These are phyloP conservation scores for Pocillopora grandis DNA, from an alignment of 92 coral and sea anemone genomes.

Conservation along the genomic window DNA sequence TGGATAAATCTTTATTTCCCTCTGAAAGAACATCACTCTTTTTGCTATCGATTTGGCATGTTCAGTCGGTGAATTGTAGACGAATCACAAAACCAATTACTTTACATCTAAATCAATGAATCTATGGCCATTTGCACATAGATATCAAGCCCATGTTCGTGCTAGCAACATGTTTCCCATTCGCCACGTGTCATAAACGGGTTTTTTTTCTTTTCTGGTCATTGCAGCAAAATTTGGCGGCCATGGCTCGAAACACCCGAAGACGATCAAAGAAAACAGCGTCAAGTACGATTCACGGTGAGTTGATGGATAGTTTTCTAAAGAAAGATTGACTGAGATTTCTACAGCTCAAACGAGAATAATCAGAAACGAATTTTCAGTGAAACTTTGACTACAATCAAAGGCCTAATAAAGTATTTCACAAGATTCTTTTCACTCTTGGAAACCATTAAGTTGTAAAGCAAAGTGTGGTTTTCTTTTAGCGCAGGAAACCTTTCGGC, in stretches of 20 bases:
- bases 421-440: no score
- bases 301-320: neutral
- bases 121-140: neutral
- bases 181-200: neutral
- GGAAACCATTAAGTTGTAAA: no score
- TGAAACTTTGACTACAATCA: no score
- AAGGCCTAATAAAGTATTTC: no score
- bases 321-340: neutral
- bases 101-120: neutral
- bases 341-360: neutral
- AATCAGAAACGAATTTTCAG: no score
- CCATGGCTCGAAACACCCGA: slow-evolving; percentile 62
- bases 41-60: neutral
- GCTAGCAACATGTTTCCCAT: neutral
- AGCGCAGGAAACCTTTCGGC: no score
- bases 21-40: neutral
- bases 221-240: slow-evolving; percentile 70
- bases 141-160: neutral
- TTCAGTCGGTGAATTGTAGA: slow-evolving; percentile 7
- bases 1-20: neutral
- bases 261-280: neutral
- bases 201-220: neutral
- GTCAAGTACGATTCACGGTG: slow-evolving; percentile 34
- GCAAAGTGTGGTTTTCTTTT: no score
- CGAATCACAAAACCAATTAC: slow-evolving; percentile 10